Percentiles rank a stretch among this genome's conserved stretches.
These are phyloP conservation scores for Lepilemur ruficaudatus DNA, from an alignment of 2,797 vertebrate genomes.

Conservation along the genomic window DNA sequence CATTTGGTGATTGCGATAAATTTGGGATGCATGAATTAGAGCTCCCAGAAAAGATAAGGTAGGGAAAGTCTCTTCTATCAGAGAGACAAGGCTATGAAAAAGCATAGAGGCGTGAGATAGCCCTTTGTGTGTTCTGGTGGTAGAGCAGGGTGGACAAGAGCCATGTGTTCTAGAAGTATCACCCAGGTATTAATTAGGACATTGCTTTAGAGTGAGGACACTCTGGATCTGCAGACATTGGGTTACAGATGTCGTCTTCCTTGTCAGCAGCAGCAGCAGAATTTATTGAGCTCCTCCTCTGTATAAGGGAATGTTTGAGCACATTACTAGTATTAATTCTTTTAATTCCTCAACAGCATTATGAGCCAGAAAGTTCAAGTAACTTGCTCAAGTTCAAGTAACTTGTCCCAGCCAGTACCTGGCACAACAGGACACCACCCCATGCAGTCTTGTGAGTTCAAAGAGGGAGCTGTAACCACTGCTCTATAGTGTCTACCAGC, in stretches of 20 bases:
- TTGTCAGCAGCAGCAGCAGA: not conserved
- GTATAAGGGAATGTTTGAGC: not conserved
- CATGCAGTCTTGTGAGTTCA: not conserved
- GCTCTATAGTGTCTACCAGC: fast-evolving
- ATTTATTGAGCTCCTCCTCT: not conserved
- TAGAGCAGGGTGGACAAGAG: not conserved
- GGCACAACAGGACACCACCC: not conserved
- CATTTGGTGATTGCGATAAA: not conserved
- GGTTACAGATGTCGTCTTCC: fast-evolving
- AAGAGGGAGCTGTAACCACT: not conserved
- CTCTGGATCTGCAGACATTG: not conserved
- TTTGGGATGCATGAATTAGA: not conserved
- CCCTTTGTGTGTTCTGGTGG: not conserved
- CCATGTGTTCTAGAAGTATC: not conserved
- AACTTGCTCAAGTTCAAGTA: not conserved
- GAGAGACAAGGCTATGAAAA: not conserved
- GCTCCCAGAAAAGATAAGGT: not conserved
- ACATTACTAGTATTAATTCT: not conserved
- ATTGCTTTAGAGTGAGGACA: not conserved
- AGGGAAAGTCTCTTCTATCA: not conserved
- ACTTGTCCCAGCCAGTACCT: not conserved
- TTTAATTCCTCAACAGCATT: not conserved
- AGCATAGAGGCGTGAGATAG: not conserved
- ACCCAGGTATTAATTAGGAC: too few species aligned
- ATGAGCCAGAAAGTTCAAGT: not conserved